Percentiles rank a stretch among this genome's conserved stretches.
Conservation (phyloP, 2,797 vertebrate species). For the Sebastolobus altivelis region DNA sequence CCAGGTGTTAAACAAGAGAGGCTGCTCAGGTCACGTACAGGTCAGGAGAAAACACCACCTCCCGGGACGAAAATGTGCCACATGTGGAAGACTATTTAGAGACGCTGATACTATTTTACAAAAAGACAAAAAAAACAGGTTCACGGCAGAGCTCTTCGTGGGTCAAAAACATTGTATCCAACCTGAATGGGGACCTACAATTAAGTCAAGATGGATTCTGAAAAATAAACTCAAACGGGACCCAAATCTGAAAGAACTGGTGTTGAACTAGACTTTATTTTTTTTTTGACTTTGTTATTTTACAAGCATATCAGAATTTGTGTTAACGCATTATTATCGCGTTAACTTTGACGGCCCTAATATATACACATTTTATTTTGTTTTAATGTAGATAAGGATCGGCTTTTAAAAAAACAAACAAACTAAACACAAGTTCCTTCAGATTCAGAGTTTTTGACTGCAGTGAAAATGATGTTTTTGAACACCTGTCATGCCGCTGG, state of each 20-base stretch:
- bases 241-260: not conserved
- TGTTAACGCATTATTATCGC: no score
- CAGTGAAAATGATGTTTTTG: no score
- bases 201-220: slow-evolving; percentile 1
- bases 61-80: slow-evolving; percentile 43
- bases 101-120: slow-evolving; percentile 2
- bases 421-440: not conserved
- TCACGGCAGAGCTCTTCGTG: not conserved
- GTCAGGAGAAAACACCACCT: slow-evolving; percentile 55
- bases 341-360: no score
- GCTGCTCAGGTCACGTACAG: slow-evolving; percentile 49
- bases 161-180: not conserved
- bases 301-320: no score
- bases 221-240: slow-evolving; percentile 16
- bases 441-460: no score
- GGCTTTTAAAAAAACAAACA: not conserved
- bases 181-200: not conserved
- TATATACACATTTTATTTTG: no score
- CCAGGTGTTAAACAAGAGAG: slow-evolving; percentile 61
- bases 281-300: not conserved
- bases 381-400: not conserved
- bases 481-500: no score
- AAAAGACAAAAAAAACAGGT: slow-evolving; percentile 1
- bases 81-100: slow-evolving; percentile 31
- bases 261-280: not conserved